Evolutionary conservation across 2,888 invertebrate species (phyloP).

Genomic region (Polydrusus cervinus): DNA sequence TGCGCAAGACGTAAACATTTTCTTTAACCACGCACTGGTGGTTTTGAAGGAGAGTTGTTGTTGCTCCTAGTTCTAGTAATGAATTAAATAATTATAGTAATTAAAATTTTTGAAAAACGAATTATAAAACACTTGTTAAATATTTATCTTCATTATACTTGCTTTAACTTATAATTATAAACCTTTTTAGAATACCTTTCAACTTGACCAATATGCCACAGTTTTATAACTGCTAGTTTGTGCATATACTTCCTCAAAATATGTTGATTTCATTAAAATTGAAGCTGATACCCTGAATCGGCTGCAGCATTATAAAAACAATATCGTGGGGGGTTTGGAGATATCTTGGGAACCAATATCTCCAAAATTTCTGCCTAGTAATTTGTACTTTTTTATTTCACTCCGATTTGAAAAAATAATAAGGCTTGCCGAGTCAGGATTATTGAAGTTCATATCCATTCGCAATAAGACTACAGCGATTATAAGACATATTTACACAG

Average conservation of each 20-base stretch:
- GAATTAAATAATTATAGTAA: too few relatives aligned
- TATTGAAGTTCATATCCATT: conserved; percentile 28
- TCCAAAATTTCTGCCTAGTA: conserved; percentile 45
- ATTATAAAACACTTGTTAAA: neutral
- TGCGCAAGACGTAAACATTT: too few relatives aligned
- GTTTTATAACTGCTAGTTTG: conserved; percentile 41
- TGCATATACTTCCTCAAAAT: conserved; percentile 43
- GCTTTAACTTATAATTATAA: conserved; percentile 64
- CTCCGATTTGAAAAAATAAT: conserved; percentile 38
- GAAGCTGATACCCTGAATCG: conserved; percentile 41
- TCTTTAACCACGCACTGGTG: too few relatives aligned
- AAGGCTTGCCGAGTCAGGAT: conserved; percentile 51
- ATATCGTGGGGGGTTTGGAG: conserved; percentile 30
- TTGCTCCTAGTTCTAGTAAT: too few relatives aligned
- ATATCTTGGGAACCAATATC: conserved; percentile 50
- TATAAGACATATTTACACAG: too few relatives aligned
- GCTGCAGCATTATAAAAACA: conserved; percentile 26
- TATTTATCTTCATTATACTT: conserved; percentile 23
- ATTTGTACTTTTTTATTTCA: conserved; percentile 49
- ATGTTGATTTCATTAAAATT: conserved; percentile 40
- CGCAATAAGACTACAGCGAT: too few relatives aligned
- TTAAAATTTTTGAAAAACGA: too few relatives aligned
- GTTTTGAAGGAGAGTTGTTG: too few relatives aligned
- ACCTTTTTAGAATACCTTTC: conserved; percentile 54
- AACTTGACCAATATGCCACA: conserved; percentile 45